These are phyloP conservation scores for Macrotus californicus DNA, from an alignment of 2,113 vertebrate genomes.

Conservation along the genomic window DNA sequence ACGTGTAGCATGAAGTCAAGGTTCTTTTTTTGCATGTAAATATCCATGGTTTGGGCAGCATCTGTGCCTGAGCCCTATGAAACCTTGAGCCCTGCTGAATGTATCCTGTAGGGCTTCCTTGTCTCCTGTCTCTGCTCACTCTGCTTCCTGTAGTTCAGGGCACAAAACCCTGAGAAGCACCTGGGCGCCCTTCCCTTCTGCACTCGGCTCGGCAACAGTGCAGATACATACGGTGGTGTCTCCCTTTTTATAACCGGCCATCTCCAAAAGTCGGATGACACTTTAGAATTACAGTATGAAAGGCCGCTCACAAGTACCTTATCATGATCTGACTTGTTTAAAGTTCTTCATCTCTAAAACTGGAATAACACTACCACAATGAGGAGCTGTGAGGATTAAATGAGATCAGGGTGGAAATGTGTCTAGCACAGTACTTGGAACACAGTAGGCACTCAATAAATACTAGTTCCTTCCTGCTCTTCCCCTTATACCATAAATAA, in stretches of 20 bases:
- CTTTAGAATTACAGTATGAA: conserved; percentile 45
- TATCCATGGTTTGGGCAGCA: neutral
- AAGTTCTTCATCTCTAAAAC: conserved; percentile 42
- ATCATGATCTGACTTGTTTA: conserved; percentile 21
- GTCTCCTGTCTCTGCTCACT: neutral
- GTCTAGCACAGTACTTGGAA: conserved; percentile 46
- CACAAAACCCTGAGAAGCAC: neutral
- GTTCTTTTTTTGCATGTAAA: neutral
- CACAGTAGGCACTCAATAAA: conserved; percentile 57
- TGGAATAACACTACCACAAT: conserved; percentile 30
- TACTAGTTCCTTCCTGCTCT: conserved; percentile 36
- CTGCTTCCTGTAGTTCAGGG: neutral
- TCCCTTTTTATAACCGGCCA: conserved; percentile 24
- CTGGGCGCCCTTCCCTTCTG: neutral
- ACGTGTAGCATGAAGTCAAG: neutral
- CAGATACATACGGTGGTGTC: conserved; percentile 33
- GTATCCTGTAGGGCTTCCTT: neutral
- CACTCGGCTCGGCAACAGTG: neutral
- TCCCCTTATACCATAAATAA: conserved; percentile 37
- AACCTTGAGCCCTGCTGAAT: neutral
- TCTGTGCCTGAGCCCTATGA: neutral
- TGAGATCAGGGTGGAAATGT: conserved; percentile 47
- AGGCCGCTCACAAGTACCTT: conserved; percentile 9
- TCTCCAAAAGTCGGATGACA: conserved; percentile 1
- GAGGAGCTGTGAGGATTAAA: conserved; percentile 40